Evolutionary conservation across 23 tunicate genomes (phyloP).

Genomic region (Halocynthia roretzi): DNA sequence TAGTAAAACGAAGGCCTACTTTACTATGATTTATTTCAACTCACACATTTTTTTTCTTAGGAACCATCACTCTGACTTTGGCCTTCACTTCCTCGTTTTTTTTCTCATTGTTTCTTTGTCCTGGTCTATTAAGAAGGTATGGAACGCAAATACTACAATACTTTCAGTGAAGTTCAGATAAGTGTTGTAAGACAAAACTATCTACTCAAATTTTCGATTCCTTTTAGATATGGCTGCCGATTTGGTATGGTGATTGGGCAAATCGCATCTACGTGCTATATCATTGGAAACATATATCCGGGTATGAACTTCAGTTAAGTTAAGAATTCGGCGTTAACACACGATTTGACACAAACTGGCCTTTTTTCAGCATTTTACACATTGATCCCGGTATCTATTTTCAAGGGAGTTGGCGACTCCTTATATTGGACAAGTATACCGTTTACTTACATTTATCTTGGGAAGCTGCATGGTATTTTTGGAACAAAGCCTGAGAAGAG

Average conservation of each 20-base stretch:
- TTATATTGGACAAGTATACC: slow-evolving; percentile 52
- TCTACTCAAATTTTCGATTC: no score
- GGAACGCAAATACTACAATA: no score
- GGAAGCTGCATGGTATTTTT: slow-evolving; percentile 20
- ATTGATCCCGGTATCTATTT: slow-evolving; percentile 41
- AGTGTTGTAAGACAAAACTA: no score
- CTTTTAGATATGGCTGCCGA: neutral
- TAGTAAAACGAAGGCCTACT: no score
- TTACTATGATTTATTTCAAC: no score
- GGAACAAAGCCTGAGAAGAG: neutral
- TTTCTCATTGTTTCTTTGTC: no score
- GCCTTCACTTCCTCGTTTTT: no score
- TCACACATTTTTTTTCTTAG: no score
- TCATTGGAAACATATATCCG: neutral
- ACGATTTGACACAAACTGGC: neutral
- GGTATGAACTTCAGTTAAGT: neutral
- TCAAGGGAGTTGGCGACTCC: slow-evolving; percentile 54
- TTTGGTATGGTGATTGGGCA: neutral
- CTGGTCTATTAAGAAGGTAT: no score
- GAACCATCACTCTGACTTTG: no score
- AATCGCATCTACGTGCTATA: neutral
- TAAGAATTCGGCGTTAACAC: neutral
- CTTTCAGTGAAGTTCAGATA: no score
- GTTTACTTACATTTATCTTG: slow-evolving; percentile 32
- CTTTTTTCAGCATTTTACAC: slow-evolving; percentile 34